phyloP scores from a whole-genome alignment of 2,888 invertebrate species.

The Blastobasis lacticolella region DNA sequence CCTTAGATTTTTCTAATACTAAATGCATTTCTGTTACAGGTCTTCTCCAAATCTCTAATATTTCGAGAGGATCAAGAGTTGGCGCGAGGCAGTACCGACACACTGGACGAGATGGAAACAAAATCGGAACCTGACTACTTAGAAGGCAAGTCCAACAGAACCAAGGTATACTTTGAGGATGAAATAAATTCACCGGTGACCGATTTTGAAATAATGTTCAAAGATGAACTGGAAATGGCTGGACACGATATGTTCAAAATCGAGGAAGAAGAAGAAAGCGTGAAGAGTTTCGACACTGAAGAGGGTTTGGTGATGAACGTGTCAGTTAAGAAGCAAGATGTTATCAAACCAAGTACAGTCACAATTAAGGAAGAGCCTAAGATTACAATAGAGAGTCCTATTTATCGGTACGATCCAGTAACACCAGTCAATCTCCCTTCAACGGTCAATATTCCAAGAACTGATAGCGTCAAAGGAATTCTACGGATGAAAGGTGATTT shows the following conservation, averaged over 20 bases:
- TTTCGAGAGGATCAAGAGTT: constrained; percentile 63
- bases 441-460: constrained; percentile 47
- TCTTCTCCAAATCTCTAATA: constrained; percentile 68
- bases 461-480: constrained; percentile 62
- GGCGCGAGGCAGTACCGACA: constrained; percentile 39
- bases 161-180: constrained; percentile 68
- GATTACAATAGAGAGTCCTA: constrained; percentile 50
- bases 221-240: constrained; percentile 53
- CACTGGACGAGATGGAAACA: constrained; percentile 57
- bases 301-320: constrained; percentile 64
- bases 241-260: constrained; percentile 65
- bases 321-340: constrained; percentile 52
- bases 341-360: constrained; percentile 58
- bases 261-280: constrained; percentile 63
- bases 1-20: no score
- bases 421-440: constrained; percentile 48
- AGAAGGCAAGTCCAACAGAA: constrained; percentile 56
- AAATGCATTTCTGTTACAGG: constrained; percentile 36
- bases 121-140: constrained; percentile 62
- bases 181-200: constrained; percentile 66
- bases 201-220: constrained; percentile 72
- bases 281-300: constrained; percentile 54
- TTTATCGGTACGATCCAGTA: constrained; percentile 59
- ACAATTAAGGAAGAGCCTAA: constrained; percentile 63
- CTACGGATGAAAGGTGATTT: constrained; percentile 38